Evolutionary conservation across 2,113 vertebrate species (phyloP).

Genomic region (Stictonetta naevosa): DNA sequence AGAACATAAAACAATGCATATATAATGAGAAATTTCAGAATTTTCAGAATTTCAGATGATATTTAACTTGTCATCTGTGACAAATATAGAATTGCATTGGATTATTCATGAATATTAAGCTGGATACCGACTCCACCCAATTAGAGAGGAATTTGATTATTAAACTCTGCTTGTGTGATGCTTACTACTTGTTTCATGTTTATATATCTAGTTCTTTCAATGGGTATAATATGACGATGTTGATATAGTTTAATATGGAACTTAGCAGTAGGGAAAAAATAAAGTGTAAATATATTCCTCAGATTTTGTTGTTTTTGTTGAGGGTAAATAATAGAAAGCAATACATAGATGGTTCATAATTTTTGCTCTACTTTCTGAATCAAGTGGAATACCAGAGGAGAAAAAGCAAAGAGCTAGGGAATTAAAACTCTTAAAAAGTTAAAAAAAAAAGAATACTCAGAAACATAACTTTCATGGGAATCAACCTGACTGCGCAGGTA

Average conservation of each 20-base stretch:
- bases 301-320: no score
- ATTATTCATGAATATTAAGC: neutral
- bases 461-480: neutral
- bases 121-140: neutral
- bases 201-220: neutral
- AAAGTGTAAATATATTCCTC: neutral
- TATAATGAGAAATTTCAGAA: neutral
- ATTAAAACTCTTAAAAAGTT: neutral
- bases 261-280: neutral
- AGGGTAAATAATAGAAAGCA: neutral
- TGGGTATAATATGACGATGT: neutral
- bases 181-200: neutral
- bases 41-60: no score
- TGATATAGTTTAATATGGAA: neutral
- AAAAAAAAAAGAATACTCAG: neutral
- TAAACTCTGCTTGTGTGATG: neutral
- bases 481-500: neutral
- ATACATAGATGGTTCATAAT: neutral
- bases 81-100: neutral
- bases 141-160: neutral
- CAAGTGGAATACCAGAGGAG: neutral
- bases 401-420: neutral
- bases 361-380: neutral
- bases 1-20: neutral
- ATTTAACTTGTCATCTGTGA: no score